phyloP scores from a whole-genome alignment of 2,797 vertebrate species.

The Aplochiton taeniatus region DNA sequence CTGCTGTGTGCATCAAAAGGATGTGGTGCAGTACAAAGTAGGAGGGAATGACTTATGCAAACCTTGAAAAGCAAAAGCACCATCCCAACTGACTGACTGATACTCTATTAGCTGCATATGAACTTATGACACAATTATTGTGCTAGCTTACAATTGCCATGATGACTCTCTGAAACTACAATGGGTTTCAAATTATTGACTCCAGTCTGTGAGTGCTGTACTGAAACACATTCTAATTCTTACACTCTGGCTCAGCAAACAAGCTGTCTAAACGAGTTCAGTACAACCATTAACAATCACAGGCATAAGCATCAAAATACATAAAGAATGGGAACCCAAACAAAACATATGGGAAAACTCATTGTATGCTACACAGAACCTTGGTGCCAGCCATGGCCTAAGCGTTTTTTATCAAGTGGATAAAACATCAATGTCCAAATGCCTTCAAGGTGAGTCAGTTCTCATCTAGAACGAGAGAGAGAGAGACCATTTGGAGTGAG shows the following conservation, averaged over 20 bases:
- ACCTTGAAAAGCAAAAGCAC: too few species aligned
- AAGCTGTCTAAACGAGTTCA: background rate
- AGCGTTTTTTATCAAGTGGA: slow-evolving; percentile 22
- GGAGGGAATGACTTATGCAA: background rate
- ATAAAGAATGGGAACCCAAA: slow-evolving; percentile 26
- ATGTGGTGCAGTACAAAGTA: slow-evolving; percentile 3
- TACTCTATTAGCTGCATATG: slow-evolving; percentile 11
- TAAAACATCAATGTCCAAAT: slow-evolving; percentile 32
- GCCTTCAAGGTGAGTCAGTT: slow-evolving; percentile 44
- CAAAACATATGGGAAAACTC: slow-evolving; percentile 46
- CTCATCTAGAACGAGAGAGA: slow-evolving; percentile 33
- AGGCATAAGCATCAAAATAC: slow-evolving; percentile 15
- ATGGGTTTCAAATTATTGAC: background rate
- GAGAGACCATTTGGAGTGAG: slow-evolving; percentile 49
- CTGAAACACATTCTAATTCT: background rate
- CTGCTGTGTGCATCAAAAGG: slow-evolving; percentile 24
- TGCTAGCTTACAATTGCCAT: slow-evolving; percentile 3
- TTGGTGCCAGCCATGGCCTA: slow-evolving; percentile 11
- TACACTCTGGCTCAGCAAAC: background rate
- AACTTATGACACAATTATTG: background rate
- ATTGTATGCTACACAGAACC: slow-evolving; percentile 23
- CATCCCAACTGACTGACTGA: background rate
- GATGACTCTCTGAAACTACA: background rate
- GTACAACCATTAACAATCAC: slow-evolving; percentile 13
- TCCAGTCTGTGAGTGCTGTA: background rate